Base-by-base conservation (phyloP, 2,113 vertebrate species). In the Tapirus terrestris region DNA sequence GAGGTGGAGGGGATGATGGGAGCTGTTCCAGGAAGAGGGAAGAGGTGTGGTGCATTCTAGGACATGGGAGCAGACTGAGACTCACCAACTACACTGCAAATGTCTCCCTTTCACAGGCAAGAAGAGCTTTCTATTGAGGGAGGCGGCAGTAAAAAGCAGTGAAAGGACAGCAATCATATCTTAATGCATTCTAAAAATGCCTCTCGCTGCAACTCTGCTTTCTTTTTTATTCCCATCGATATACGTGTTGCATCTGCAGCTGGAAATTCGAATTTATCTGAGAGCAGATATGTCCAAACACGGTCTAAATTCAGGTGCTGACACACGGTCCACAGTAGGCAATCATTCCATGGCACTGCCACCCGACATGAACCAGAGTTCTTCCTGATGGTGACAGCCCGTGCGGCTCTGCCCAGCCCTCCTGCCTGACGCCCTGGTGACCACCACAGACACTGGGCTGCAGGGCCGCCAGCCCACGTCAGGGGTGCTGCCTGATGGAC, bases 391-490 rank as follows among this genome's bases (percentile, higher is more conserved):
- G 6, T 79, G 36, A 68, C 13, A 6, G 31, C 21, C 80, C 56
- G 5, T 18, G 31, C 5, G 11, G 31, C 56, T 60, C 68, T 39
- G 73, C 10, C 39, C 4, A 18, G 6, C 36, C 23, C 45, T 16
- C 45, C 8, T 39, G 67, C 25, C 58, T 51, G 45, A 31, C 12
- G n/a, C 17, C 39, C 51, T 61, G 29, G 11, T 21, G 17, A 14
- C 63, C 17, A 18, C 39, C 17, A 10, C 6, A 8, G 58, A 43
- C 20, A 11, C 2, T 1, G 1, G 29, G 27, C 27, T 33, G 6
- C 10, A 48, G 45, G 27, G 43, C 45, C 33, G 10, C 33, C 31
- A 39, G 53, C 65, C 29, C 4, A 3, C 14, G 53, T 33, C 58
- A 33, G 27, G 25, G 45, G 27, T 13, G 4, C 51, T 25, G 39